These are phyloP conservation scores for Thecocarcelia acutangulata DNA, from an alignment of 2,888 invertebrate species.

Conservation along the genomic window DNA sequence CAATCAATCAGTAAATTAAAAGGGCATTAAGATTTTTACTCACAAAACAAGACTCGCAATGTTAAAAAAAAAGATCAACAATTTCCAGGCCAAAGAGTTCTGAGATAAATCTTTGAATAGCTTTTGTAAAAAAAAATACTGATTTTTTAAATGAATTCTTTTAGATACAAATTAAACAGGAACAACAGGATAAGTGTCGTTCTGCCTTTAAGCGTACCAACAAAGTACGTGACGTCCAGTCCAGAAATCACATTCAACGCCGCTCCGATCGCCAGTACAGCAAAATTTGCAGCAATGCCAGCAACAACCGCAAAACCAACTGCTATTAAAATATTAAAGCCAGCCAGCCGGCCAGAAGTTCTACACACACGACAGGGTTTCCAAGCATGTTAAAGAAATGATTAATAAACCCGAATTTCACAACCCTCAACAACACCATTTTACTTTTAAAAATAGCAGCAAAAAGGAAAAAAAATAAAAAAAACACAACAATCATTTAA, in stretches of 20 bases:
- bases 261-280: slow-evolving; percentile 83
- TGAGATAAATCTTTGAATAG: too few species aligned
- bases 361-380: slow-evolving; percentile 12
- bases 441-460: slow-evolving; percentile 34
- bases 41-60: too few species aligned
- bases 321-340: slow-evolving; percentile 73
- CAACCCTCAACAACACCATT: slow-evolving; percentile 55
- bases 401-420: slow-evolving; percentile 14
- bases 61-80: too few species aligned
- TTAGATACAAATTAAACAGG: slow-evolving; percentile 81
- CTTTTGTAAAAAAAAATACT: neutral
- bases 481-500: slow-evolving; percentile 58
- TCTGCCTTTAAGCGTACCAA: slow-evolving; percentile 83
- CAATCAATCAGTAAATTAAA: too few species aligned
- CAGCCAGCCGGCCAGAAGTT: too few species aligned
- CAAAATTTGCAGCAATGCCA: slow-evolving; percentile 83
- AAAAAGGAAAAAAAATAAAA: slow-evolving; percentile 36
- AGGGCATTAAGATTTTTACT: too few species aligned
- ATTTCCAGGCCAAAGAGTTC: too few species aligned
- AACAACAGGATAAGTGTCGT: slow-evolving; percentile 82
- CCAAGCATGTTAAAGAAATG: slow-evolving; percentile 11
- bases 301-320: slow-evolving; percentile 85
- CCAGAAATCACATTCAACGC: slow-evolving; percentile 83
- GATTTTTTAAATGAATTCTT: neutral
- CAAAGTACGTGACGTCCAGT: slow-evolving; percentile 83